These are phyloP conservation scores for Kuschelorhynchus macadamiae DNA, from an alignment of 2,888 invertebrate genomes.

Conservation along the genomic window DNA sequence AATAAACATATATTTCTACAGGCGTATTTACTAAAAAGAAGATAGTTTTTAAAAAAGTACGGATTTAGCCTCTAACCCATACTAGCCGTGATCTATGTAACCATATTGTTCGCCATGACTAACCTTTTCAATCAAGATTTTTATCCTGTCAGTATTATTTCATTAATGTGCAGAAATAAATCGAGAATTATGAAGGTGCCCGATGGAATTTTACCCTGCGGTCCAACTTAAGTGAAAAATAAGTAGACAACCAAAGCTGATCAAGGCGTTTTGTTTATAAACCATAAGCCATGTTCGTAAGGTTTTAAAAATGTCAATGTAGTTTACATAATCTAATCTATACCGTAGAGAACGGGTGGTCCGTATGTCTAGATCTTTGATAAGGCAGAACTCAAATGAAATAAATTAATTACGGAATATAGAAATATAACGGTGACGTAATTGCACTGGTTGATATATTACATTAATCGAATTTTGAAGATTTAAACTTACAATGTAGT, in stretches of 20 bases:
- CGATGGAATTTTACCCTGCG: slow-evolving; percentile 39
- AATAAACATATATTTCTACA: no score
- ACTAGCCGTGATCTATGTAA: slow-evolving; percentile 38
- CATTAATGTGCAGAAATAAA: slow-evolving; percentile 43
- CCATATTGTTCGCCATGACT: slow-evolving; percentile 19
- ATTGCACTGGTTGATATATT: not conserved
- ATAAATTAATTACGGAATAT: slow-evolving; percentile 38
- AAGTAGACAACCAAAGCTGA: slow-evolving; percentile 37
- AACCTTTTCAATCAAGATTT: slow-evolving; percentile 48
- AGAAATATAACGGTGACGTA: slow-evolving; percentile 20
- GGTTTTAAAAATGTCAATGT: slow-evolving; percentile 43
- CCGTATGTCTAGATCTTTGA: slow-evolving; percentile 34
- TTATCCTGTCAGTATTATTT: slow-evolving; percentile 39
- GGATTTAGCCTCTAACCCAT: slow-evolving; percentile 32
- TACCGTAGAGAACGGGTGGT: slow-evolving; percentile 36
- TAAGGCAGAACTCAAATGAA: slow-evolving; percentile 29
- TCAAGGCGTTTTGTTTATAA: slow-evolving; percentile 47
- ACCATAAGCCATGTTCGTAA: slow-evolving; percentile 36
- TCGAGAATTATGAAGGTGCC: slow-evolving; percentile 37
- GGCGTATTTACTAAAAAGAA: no score
- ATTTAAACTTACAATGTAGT: no score
- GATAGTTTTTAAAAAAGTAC: slow-evolving; percentile 21
- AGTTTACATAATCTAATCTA: slow-evolving; percentile 40
- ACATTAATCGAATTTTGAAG: no score
- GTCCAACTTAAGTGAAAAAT: slow-evolving; percentile 37